A percentile compares a stretch with the other conserved stretches of the same genome.
These are phyloP conservation scores for Diplolepis rosae DNA, from an alignment of 2,888 invertebrate genomes.

Conservation along the genomic window DNA sequence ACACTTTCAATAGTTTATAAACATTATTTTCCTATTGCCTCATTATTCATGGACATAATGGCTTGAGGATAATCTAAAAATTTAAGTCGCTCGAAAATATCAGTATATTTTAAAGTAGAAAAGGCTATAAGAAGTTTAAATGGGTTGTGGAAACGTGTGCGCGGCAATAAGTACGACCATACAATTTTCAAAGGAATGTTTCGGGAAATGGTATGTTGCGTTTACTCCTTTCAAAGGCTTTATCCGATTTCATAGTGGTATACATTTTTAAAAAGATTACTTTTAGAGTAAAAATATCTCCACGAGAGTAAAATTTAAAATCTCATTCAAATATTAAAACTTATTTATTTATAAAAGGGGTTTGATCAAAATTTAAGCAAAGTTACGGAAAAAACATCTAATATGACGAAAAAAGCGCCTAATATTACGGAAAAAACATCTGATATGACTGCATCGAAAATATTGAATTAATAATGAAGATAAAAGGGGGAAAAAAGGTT, in stretches of 20 bases:
- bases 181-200: slow-evolving; percentile 23
- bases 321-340: neutral
- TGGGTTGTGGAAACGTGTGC: slow-evolving; percentile 7
- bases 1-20: no score
- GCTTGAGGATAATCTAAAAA: slow-evolving; percentile 22
- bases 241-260: neutral
- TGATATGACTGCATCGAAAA: no score
- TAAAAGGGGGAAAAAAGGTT: no score
- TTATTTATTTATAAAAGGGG: neutral
- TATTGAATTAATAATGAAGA: no score
- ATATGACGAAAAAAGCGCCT: no score
- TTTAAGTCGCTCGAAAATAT: neutral
- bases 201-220: slow-evolving; percentile 10
- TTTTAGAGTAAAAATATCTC: neutral
- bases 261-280: slow-evolving; percentile 8
- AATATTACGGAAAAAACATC: no score
- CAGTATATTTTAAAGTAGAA: slow-evolving; percentile 11
- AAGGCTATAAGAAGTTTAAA: slow-evolving; percentile 10
- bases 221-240: slow-evolving; percentile 15
- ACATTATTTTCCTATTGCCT: no score
- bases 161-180: slow-evolving; percentile 14
- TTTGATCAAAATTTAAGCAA: no score
- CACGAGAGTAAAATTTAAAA: neutral
- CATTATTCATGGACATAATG: no score
- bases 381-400: no score